Evolutionary conservation across 1,140 invertebrate species (phyloP).

Genomic region (Mesaphorura yosii): DNA sequence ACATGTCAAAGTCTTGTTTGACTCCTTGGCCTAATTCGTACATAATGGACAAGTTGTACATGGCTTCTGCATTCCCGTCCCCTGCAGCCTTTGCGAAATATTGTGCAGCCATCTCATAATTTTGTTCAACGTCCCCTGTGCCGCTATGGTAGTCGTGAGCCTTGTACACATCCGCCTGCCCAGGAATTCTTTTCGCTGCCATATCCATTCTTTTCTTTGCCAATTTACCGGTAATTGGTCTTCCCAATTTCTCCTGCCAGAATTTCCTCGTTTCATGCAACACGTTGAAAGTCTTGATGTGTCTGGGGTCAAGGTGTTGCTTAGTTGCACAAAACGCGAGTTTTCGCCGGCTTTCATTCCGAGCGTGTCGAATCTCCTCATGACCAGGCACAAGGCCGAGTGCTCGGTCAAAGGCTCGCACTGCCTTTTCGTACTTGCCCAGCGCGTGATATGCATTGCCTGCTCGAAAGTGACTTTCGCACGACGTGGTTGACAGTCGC

Average conservation of each 20-base stretch:
- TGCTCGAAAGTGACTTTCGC: neutral
- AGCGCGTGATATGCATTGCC: neutral
- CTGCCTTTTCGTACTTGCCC: neutral
- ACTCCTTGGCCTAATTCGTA: constrained; percentile 1
- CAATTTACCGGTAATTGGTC: neutral
- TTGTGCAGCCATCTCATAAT: neutral
- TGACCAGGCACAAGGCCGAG: neutral
- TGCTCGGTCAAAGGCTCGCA: neutral
- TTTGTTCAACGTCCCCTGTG: too few relatives aligned
- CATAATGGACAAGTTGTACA: constrained; percentile 3
- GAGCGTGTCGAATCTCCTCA: neutral
- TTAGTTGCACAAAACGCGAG: too few relatives aligned
- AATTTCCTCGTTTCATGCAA: neutral
- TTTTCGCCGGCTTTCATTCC: neutral
- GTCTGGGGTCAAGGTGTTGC: neutral
- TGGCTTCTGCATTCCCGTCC: constrained; percentile 7
- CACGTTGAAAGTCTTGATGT: neutral
- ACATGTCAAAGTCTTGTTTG: constrained; percentile 4
- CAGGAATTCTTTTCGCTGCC: neutral
- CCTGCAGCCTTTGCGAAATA: neutral
- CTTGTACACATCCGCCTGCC: too few relatives aligned
- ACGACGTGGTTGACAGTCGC: neutral
- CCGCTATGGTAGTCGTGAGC: too few relatives aligned
- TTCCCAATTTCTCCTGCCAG: neutral
- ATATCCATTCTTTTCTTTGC: neutral